Evolutionary conservation across 1,140 invertebrate genomes (phyloP).

Genomic region (Parapsyche elsis): DNA sequence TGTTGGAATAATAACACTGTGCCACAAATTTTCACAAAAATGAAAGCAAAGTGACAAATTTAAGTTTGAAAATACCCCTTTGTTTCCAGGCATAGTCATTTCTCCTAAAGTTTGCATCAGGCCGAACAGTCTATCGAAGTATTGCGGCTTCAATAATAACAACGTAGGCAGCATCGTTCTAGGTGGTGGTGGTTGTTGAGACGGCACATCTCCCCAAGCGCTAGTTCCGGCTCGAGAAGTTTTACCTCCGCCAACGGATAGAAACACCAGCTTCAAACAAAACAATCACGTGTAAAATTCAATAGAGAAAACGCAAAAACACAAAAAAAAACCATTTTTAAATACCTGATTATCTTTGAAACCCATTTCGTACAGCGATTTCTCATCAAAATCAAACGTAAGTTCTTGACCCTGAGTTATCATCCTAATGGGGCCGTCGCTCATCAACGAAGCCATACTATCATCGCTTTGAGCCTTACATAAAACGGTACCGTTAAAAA

Average conservation of each 20-base stretch:
- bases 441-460: slow-evolving; percentile 72
- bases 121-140: slow-evolving; percentile 91
- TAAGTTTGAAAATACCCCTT: slow-evolving; percentile 67
- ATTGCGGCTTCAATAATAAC: slow-evolving; percentile 83
- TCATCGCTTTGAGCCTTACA: slow-evolving; percentile 66
- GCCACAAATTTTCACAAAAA: not conserved
- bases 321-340: not conserved
- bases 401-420: slow-evolving; percentile 94
- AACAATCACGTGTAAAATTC: not conserved
- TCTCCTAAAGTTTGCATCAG: slow-evolving; percentile 89
- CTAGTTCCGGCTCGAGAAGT: slow-evolving; percentile 75
- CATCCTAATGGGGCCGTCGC: slow-evolving; percentile 87
- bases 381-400: slow-evolving; percentile 93
- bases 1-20: not conserved
- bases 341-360: slow-evolving; percentile 87
- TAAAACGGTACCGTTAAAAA: not conserved
- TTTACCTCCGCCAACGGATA: slow-evolving; percentile 72
- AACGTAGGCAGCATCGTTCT: slow-evolving; percentile 86
- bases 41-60: not conserved
- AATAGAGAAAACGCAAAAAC: not conserved
- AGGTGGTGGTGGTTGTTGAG: slow-evolving; percentile 81
- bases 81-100: slow-evolving; percentile 80
- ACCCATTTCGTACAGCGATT: slow-evolving; percentile 87
- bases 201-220: slow-evolving; percentile 79
- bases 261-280: slow-evolving; percentile 80